Evolutionary conservation across 2,888 invertebrate genomes (phyloP), one percentile per base, ranked within the genome.

Genomic region (Gryllus longicercus): DNA sequence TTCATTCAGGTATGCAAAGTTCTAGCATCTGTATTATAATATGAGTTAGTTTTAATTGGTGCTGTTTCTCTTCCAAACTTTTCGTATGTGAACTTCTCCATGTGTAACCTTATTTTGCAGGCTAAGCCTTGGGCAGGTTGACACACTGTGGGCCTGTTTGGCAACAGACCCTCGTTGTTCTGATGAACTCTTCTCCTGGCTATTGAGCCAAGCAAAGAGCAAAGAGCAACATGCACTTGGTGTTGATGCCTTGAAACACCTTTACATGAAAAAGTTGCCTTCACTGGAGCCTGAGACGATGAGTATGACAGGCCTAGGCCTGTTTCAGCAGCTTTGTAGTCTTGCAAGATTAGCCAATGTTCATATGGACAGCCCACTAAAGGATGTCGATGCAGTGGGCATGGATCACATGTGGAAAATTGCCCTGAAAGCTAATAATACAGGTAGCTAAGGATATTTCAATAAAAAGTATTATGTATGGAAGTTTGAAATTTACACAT

Each of bases 331-430:
- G 86, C 88, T 97, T 78, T 96, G 96, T 85, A 95, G 94, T 86
- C 88, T 97, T 83, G 95, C 96, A 0, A 91, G 96, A 78, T 91
- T 95, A 86, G 93, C 95, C 50, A 91, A 94, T 2, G 93, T 92
- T 12, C 92, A 93, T 83, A 90, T 91, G 83, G 91, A 92, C 78
- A 88, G 88, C 2, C 84, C 86, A 8, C 82, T 86, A n/a, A 84
- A 85, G 21, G 86, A 87, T 82, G 86, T 87, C 51, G 93, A 93
- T 87, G 92, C 93, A 50, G 91, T 95, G 18, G 96, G 96, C 18
- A 97, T 97, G 95, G 95, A 96, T 87, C 96, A 97, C 84, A 89
- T 97, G 84, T 98, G 97, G 97, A 95, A 95, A 87, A 96, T 98
- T 82, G 97, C 97, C 0, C 89, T 98, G 8, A 90, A 95, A 83